A percentile compares a stretch with the other conserved stretches of the same genome.
Evolutionary conservation across 2,113 vertebrate genomes (phyloP).

Genomic region (Haemorhous mexicanus): DNA sequence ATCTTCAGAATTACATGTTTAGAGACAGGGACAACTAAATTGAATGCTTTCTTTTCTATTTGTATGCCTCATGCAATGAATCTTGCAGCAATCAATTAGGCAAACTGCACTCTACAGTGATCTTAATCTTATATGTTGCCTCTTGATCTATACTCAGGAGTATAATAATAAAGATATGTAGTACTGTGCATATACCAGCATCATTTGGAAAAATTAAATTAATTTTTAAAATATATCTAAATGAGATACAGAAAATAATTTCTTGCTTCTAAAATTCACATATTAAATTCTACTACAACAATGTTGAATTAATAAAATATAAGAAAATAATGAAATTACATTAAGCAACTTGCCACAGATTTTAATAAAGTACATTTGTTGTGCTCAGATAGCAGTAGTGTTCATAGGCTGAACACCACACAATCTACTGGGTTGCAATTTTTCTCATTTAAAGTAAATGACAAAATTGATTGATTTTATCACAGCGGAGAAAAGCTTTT

Average conservation of each 20-base stretch:
- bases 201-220: background rate
- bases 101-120: background rate
- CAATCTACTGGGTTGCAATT: background rate
- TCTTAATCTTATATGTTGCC: background rate
- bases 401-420: background rate
- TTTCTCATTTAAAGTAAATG: background rate
- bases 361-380: background rate
- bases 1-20: background rate
- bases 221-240: background rate
- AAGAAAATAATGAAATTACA: background rate
- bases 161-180: background rate
- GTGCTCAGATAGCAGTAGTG: background rate
- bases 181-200: background rate
- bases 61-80: background rate
- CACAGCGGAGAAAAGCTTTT: background rate
- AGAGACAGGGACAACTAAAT: background rate
- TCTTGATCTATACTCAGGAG: background rate
- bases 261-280: background rate
- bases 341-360: background rate
- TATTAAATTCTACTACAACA: background rate
- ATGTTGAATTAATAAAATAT: background rate
- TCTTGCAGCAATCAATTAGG: background rate
- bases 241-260: background rate
- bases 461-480: background rate
- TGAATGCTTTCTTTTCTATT: background rate